These are phyloP conservation scores for Polypterus bichir DNA, from an alignment of 2,113 vertebrate species.

Conservation along the genomic window DNA sequence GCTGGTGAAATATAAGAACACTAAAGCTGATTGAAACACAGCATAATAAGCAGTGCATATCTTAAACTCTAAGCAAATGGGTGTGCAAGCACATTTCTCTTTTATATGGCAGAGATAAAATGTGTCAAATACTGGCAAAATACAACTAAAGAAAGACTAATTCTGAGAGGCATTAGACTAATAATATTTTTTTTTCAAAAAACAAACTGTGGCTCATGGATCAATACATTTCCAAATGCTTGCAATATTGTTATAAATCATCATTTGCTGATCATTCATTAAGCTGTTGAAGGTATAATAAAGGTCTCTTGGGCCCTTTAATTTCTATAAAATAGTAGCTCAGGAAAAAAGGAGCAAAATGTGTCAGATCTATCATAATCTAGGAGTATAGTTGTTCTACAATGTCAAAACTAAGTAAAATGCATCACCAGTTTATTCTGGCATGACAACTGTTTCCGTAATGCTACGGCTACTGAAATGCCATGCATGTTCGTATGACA, in stretches of 20 bases:
- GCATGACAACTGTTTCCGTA: too few species aligned
- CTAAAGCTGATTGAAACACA: constrained; percentile 32
- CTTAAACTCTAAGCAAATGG: neutral
- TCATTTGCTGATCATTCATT: constrained; percentile 56
- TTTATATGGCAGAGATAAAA: neutral
- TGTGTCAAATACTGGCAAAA: neutral
- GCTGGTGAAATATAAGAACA: constrained; percentile 43
- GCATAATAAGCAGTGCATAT: constrained; percentile 18
- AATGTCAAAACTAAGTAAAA: neutral
- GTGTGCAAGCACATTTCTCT: neutral
- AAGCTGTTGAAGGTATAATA: constrained; percentile 23
- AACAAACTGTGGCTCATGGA: constrained; percentile 25
- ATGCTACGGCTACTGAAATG: too few species aligned
- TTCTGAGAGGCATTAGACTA: too few species aligned
- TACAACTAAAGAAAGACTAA: neutral
- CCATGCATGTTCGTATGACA: too few species aligned
- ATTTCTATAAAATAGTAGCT: constrained; percentile 45
- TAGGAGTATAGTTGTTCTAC: neutral
- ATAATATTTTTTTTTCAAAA: too few species aligned
- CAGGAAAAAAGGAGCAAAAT: constrained; percentile 24
- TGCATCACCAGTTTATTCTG: neutral
- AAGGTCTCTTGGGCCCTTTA: constrained; percentile 34
- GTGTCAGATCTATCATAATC: neutral
- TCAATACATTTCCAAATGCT: constrained; percentile 69
- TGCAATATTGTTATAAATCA: constrained; percentile 63